Evolutionary conservation across 2,113 vertebrate genomes (phyloP), one percentile per base, ranked within the genome.

Genomic region (Chrysochloris asiatica): DNA sequence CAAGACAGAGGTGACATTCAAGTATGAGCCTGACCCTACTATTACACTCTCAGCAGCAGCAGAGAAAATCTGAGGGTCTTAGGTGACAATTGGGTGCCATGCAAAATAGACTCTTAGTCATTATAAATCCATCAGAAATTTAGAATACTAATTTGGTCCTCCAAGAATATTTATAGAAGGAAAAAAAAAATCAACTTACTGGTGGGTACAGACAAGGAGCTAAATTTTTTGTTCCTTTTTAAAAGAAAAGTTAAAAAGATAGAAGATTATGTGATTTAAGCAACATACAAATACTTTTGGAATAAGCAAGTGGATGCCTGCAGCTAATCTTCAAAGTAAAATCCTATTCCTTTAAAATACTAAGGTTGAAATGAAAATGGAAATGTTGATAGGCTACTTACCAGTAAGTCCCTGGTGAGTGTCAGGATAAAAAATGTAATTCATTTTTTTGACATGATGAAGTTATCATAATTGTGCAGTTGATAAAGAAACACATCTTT

Each of bases 401-500:
- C 3, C 36, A 8, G 11, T 45, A 75, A 76, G 81, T 50, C 28
- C 80, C 33, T 21, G 33, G 41, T 56, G 41, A 88, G 38, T 82
- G 13, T 4, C 8, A 22, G 8, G 30, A n/a, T 71, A 83, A 92
- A 84, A 91, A 86, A 92, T 2, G 0, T 81, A 78, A 89, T 80
- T 11, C 56, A 89, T 81, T 93, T 95, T 56, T n/a, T 65, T 95
- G 87, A 67, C 12, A n/a, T 0, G 6, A 50, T 28, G 47, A 73
- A 79, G 48, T 43, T 61, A 47, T 41, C 47, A 16, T 91, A 93
- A 94, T 89, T 67, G 84, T 90, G 59, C 11, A 3, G 30, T 41
- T 91, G 10, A 12, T 95, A 73, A 81, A 87, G 7, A 65, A 97
- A 79, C 50, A 89, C 78, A 76, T 93, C 22, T 59, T 94, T 33